phyloP scores from a whole-genome alignment of 2,113 vertebrate species.

The Notechis scutatus region DNA sequence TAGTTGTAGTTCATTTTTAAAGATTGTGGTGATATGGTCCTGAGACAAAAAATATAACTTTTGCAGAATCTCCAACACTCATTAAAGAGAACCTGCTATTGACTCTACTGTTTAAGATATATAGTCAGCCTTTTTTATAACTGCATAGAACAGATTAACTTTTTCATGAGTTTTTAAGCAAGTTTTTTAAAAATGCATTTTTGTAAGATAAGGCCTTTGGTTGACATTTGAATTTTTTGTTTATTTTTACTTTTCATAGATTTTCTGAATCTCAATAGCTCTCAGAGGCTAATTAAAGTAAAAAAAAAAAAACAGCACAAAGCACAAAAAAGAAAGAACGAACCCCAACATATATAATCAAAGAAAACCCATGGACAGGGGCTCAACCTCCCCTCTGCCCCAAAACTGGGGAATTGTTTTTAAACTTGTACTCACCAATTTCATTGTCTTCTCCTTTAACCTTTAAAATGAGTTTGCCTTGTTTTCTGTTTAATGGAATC shows the following conservation, averaged over 20 bases:
- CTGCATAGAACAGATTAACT: not conserved
- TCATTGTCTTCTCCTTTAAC: not conserved
- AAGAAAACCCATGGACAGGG: not conserved
- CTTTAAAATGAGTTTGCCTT: not conserved
- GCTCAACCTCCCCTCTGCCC: not conserved
- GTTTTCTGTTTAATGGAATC: not conserved
- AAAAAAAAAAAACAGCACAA: not conserved
- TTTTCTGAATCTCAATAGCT: not conserved
- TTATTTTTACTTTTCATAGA: not conserved
- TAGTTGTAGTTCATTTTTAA: not conserved
- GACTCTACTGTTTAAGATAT: not conserved
- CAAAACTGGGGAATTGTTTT: not conserved
- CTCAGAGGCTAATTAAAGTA: not conserved
- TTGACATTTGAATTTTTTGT: not conserved
- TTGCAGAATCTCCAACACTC: not conserved
- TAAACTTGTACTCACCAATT: not conserved
- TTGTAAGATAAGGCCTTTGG: not conserved
- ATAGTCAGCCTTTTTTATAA: not conserved
- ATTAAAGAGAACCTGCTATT: not conserved
- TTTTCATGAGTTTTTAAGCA: not conserved
- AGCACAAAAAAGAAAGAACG: not conserved
- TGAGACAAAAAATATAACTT: not conserved
- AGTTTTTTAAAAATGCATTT: not conserved
- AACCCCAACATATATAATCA: not conserved
- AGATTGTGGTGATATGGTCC: not conserved